phyloP scores from a whole-genome alignment of 2,113 vertebrate species.

The Stictonetta naevosa region DNA sequence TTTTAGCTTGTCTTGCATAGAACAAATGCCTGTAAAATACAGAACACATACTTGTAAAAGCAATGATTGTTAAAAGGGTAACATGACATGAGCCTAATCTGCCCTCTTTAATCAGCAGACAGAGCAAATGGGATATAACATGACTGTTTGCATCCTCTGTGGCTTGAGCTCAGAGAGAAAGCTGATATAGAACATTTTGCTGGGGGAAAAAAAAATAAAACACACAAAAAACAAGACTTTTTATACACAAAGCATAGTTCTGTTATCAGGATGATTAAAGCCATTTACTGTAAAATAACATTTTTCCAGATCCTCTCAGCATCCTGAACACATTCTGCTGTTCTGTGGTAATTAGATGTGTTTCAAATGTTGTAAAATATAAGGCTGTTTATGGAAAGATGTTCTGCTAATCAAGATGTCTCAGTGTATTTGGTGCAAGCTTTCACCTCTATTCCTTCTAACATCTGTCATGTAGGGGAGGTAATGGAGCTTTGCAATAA shows the following conservation, averaged over 20 bases:
- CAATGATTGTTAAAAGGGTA: neutral
- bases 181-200: neutral
- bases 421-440: neutral
- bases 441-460: constrained; percentile 8
- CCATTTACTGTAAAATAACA: constrained; percentile 33
- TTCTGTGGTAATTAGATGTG: constrained; percentile 30
- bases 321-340: constrained; percentile 39
- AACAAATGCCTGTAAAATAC: neutral
- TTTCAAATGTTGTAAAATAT: constrained; percentile 22
- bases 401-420: neutral
- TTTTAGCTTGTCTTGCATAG: neutral
- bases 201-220: too few relatives aligned
- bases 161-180: neutral
- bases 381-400: constrained; percentile 11
- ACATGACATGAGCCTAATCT: neutral
- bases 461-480: neutral
- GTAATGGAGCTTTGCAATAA: neutral
- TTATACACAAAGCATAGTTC: neutral
- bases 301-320: constrained; percentile 33
- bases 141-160: neutral
- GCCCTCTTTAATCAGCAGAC: constrained; percentile 12
- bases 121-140: constrained; percentile 1
- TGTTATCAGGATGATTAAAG: constrained; percentile 38
- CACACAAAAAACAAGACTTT: neutral
- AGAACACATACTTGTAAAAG: neutral